These are phyloP conservation scores for Brachypodius melanocephalos DNA, from an alignment of 2,113 vertebrate species.

Conservation along the genomic window DNA sequence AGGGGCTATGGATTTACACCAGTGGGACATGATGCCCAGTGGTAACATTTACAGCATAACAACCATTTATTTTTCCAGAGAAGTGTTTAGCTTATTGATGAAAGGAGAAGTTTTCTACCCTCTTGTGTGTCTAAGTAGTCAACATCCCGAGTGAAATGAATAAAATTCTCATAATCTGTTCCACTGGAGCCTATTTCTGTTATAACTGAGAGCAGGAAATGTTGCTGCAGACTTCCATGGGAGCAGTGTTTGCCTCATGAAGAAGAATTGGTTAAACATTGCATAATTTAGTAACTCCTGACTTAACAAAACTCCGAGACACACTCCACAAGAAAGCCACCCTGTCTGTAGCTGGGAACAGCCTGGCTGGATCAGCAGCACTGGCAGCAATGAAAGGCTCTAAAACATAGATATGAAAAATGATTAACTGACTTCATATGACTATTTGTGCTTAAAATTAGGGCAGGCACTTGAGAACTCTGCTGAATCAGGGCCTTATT, in stretches of 20 bases:
- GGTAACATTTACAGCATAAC: not conserved
- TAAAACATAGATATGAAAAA: not conserved
- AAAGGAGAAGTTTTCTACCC: conserved; percentile 1
- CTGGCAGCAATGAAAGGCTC: not conserved
- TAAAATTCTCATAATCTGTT: not conserved
- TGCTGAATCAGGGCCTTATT: conserved; percentile 27
- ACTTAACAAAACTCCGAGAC: not conserved
- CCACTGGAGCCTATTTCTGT: not conserved
- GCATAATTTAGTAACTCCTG: not conserved
- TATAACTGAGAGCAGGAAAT: not conserved
- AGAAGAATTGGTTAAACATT: conserved; percentile 5
- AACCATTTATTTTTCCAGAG: not conserved
- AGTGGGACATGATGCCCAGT: not conserved
- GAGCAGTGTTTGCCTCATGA: not conserved
- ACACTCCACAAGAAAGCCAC: not conserved
- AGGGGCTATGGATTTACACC: not conserved
- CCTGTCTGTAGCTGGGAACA: not conserved
- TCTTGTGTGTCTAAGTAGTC: not conserved
- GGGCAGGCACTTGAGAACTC: not conserved
- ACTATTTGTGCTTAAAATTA: conserved; percentile 40
- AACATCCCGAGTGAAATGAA: conserved; percentile 9
- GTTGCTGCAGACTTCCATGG: not conserved
- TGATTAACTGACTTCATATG: not conserved
- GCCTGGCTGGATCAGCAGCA: not conserved
- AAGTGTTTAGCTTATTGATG: not conserved